A percentile compares a stretch with the other conserved stretches of the same genome.
Evolutionary conservation across 2,888 invertebrate species (phyloP).

Genomic region (Camptogramma bilineatum): DNA sequence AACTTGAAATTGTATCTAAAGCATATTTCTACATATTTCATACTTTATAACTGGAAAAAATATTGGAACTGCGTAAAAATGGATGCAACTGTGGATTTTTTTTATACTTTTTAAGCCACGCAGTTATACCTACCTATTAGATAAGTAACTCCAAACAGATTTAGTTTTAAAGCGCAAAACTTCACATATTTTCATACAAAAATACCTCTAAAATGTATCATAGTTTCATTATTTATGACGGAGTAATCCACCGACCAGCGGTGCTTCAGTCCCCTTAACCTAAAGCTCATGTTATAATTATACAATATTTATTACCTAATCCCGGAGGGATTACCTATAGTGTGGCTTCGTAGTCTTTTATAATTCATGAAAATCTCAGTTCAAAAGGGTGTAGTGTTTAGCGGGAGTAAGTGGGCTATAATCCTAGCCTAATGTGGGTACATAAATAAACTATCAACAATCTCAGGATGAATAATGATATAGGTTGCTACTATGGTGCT

Average conservation of each 20-base stretch:
- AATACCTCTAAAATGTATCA: background rate
- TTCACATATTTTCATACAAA: background rate
- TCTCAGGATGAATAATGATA: background rate
- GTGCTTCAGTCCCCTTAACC: slow-evolving; percentile 38
- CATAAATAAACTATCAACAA: background rate
- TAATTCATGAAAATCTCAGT: slow-evolving; percentile 30
- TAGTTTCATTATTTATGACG: slow-evolving; percentile 37
- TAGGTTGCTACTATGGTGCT: background rate
- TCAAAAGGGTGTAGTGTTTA: slow-evolving; percentile 1
- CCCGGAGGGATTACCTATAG: slow-evolving; percentile 32
- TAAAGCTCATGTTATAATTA: slow-evolving; percentile 36
- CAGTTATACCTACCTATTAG: too few relatives aligned
- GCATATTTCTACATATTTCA: too few relatives aligned
- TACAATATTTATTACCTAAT: slow-evolving; percentile 35
- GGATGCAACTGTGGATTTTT: too few relatives aligned
- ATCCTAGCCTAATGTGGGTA: slow-evolving; percentile 13
- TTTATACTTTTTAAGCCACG: too few relatives aligned
- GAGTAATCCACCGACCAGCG: slow-evolving; percentile 34
- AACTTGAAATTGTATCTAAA: too few relatives aligned
- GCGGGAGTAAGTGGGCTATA: slow-evolving; percentile 11
- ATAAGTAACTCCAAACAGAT: too few relatives aligned
- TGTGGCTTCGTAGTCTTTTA: slow-evolving; percentile 20
- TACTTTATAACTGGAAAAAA: too few relatives aligned
- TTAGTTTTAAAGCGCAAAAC: too few relatives aligned
- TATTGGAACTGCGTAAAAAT: too few relatives aligned